These are phyloP conservation scores for Mythimna lalbum DNA, from an alignment of 2,888 invertebrate species.

Conservation along the genomic window DNA sequence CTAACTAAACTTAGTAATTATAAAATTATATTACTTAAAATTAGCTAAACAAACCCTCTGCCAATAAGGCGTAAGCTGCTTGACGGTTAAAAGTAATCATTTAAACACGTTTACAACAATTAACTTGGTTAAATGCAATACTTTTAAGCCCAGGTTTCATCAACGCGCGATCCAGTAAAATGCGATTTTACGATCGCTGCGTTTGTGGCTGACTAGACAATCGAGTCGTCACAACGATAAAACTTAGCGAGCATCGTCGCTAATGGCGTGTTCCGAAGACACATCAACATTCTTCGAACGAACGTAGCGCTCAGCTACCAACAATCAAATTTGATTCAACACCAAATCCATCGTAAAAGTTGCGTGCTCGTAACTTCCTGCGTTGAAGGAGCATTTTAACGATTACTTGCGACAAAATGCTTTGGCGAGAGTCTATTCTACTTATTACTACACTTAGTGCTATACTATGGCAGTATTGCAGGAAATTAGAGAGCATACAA, in stretches of 20 bases:
- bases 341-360: conserved; percentile 64
- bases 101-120: conserved; percentile 45
- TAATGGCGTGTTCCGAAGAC: conserved; percentile 60
- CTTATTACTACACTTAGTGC: conserved; percentile 78
- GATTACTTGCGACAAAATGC: conserved; percentile 68
- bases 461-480: conserved; percentile 85
- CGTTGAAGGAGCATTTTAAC: conserved; percentile 71
- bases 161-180: conserved; percentile 65
- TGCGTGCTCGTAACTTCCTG: conserved; percentile 81
- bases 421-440: conserved; percentile 70
- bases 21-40: conserved; percentile 63
- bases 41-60: conserved; percentile 67
- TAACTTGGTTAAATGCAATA: conserved; percentile 58
- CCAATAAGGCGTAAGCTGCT: conserved; percentile 73
- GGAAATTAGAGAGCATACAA: conserved; percentile 85
- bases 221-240: conserved; percentile 71
- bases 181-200: conserved; percentile 67
- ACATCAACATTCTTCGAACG: conserved; percentile 52
- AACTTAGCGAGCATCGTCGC: conserved; percentile 60
- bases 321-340: conserved; percentile 54
- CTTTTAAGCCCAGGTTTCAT: conserved; percentile 68
- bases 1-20: conserved; percentile 61
- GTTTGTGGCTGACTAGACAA: conserved; percentile 77
- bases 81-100: conserved; percentile 68
- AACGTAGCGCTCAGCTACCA: conserved; percentile 54